Conservation (phyloP, 2,888 invertebrate species). For the Tridacna gigas region DNA sequence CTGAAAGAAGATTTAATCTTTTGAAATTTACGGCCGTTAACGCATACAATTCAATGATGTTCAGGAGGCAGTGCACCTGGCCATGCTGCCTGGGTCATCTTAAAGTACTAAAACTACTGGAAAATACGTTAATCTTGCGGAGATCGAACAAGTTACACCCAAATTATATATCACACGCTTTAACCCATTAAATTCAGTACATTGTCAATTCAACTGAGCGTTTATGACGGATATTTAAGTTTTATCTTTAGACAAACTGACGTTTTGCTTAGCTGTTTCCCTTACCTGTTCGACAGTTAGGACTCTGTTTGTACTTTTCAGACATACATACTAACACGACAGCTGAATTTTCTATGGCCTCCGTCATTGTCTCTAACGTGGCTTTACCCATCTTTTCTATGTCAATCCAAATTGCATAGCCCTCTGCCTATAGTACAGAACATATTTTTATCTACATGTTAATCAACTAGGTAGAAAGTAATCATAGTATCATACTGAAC, state of each 20-base stretch:
- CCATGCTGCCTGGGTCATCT: too few species aligned
- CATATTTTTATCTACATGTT: too few species aligned
- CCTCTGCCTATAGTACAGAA: slow-evolving; percentile 66
- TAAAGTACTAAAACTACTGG: too few species aligned
- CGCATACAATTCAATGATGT: neutral
- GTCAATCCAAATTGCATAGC: slow-evolving; percentile 83
- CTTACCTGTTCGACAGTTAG: slow-evolving; percentile 82
- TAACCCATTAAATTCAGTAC: too few species aligned
- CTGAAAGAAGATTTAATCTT: slow-evolving; percentile 60
- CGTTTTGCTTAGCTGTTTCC: neutral
- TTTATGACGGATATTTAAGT: too few species aligned
- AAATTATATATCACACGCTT: too few species aligned
- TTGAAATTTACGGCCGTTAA: neutral
- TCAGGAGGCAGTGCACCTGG: neutral
- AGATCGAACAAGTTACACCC: too few species aligned
- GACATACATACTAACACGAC: slow-evolving; percentile 83
- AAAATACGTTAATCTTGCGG: too few species aligned
- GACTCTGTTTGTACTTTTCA: slow-evolving; percentile 83
- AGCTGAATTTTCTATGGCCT: slow-evolving; percentile 81
- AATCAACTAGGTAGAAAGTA: too few species aligned
- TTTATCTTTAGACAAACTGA: too few species aligned
- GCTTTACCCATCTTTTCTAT: slow-evolving; percentile 82
- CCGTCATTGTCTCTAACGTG: slow-evolving; percentile 82
- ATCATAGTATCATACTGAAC: too few species aligned
- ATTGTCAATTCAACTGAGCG: too few species aligned